Conservation (phyloP, 2,888 invertebrate genomes). For the Chrysolina americana region DNA sequence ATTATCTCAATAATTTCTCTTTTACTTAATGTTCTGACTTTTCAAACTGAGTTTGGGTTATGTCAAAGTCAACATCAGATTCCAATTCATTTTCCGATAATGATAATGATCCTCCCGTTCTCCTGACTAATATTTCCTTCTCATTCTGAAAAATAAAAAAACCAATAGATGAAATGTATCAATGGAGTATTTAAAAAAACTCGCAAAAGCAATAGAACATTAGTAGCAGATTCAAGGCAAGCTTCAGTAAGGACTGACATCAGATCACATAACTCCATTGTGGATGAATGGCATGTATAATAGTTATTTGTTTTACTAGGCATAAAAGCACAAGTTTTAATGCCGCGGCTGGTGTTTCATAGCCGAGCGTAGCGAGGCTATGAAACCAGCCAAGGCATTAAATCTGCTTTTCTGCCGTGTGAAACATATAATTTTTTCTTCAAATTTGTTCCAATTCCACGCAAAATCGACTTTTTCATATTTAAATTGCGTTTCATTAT, state of each 20-base stretch:
- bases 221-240: background rate
- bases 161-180: background rate
- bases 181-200: background rate
- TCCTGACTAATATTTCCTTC: conserved; percentile 65
- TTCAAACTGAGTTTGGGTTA: conserved; percentile 43
- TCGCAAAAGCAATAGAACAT: background rate
- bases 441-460: too few relatives aligned
- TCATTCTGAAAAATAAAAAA: conserved; percentile 36
- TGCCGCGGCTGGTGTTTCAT: too few relatives aligned
- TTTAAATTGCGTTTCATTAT: too few relatives aligned
- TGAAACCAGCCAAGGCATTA: too few relatives aligned
- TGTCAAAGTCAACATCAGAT: conserved; percentile 74
- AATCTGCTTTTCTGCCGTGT: too few relatives aligned
- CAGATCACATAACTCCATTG: conserved; percentile 2
- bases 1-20: background rate
- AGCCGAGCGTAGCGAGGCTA: too few relatives aligned
- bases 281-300: background rate
- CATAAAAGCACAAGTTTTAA: too few relatives aligned
- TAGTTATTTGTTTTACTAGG: too few relatives aligned
- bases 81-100: conserved; percentile 88
- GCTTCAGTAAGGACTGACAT: background rate
- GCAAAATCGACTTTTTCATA: too few relatives aligned
- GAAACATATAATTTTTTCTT: too few relatives aligned
- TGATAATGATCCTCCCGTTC: conserved; percentile 85
- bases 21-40: conserved; percentile 1